Conservation (phyloP, 2,797 vertebrate species). For the Cichlasoma orientale region DNA sequence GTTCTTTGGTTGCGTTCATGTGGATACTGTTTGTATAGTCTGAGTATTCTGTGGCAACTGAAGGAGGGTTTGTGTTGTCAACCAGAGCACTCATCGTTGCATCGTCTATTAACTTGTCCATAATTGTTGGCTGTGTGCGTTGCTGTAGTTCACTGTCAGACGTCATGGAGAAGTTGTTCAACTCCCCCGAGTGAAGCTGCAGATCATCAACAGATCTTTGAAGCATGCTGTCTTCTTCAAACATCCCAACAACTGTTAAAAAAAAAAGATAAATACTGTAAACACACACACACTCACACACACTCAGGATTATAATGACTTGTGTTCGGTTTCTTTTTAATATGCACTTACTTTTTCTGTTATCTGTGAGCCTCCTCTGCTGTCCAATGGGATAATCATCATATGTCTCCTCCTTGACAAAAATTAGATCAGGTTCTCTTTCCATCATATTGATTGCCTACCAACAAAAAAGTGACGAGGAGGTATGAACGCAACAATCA, state of each 20-base stretch:
- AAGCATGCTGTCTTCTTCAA: slow-evolving; percentile 65
- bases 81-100: slow-evolving; percentile 57
- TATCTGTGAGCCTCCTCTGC: slow-evolving; percentile 66
- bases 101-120: slow-evolving; percentile 74
- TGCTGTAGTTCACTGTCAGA: slow-evolving; percentile 57
- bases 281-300: neutral
- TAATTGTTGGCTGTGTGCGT: slow-evolving; percentile 61
- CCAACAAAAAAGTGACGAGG: slow-evolving; percentile 15
- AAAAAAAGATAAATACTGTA: slow-evolving; percentile 16
- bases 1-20: slow-evolving; percentile 58
- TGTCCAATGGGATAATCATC: slow-evolving; percentile 75
- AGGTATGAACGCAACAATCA: neutral
- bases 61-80: slow-evolving; percentile 49
- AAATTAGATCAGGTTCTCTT: slow-evolving; percentile 76
- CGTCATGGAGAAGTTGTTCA: slow-evolving; percentile 61
- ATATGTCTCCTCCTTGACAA: slow-evolving; percentile 80
- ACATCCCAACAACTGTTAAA: slow-evolving; percentile 64
- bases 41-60: slow-evolving; percentile 34
- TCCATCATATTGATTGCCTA: slow-evolving; percentile 75
- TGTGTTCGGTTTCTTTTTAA: neutral
- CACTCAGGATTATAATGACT: neutral
- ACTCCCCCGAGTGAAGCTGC: slow-evolving; percentile 68
- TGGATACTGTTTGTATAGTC: slow-evolving; percentile 52
- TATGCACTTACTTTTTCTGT: slow-evolving; percentile 58
- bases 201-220: slow-evolving; percentile 66